A percentile compares a stretch with the other conserved stretches of the same genome.
These are phyloP conservation scores for Acanthosepion esculentum DNA, from an alignment of 2,888 invertebrate species.

Conservation along the genomic window DNA sequence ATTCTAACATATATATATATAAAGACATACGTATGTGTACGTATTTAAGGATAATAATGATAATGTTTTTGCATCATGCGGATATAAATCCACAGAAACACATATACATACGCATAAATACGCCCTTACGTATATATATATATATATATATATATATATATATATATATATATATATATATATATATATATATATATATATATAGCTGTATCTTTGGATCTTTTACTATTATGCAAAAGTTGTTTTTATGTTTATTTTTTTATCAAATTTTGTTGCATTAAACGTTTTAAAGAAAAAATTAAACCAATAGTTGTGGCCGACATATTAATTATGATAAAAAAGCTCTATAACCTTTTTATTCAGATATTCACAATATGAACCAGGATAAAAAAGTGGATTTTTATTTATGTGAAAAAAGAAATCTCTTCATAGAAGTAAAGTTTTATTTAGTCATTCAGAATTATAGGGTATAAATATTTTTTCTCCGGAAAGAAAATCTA, in stretches of 20 bases:
- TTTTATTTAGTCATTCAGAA: too few relatives aligned
- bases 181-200: background rate
- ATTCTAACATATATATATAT: background rate
- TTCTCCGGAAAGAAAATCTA: too few relatives aligned
- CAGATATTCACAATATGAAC: background rate
- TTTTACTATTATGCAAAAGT: background rate
- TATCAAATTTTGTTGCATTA: background rate
- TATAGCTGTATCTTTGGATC: background rate
- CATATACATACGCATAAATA: background rate
- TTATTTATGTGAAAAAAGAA: too few relatives aligned
- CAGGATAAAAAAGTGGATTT: background rate
- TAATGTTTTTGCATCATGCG: background rate
- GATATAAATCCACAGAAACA: background rate
- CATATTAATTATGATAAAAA: background rate
- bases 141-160: background rate
- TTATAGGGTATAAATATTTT: background rate
- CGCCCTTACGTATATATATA: too few relatives aligned
- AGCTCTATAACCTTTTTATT: background rate
- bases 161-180: background rate
- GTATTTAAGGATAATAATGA: background rate
- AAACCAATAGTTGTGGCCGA: background rate
- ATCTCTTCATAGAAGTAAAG: too few relatives aligned
- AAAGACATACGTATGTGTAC: background rate
- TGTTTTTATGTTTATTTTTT: background rate
- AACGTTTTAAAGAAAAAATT: background rate